Evolutionary conservation across 2,888 invertebrate genomes (phyloP), one percentile per base, ranked within the genome.

Genomic region (Pristionchus japonicus): DNA sequence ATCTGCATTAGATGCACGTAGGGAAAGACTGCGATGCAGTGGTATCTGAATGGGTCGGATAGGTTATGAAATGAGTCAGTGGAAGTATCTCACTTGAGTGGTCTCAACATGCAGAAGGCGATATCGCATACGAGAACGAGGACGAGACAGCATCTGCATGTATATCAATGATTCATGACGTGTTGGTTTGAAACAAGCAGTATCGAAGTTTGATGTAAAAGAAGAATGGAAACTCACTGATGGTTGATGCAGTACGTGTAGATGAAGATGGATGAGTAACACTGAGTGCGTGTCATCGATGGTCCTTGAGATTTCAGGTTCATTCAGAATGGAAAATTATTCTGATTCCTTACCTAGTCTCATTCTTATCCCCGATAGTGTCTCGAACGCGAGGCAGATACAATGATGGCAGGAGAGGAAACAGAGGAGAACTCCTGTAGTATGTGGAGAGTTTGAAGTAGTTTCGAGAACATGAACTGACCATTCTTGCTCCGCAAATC

Each of bases 401-500:
- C 61, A 64, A 23, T 85, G 85, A 64, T 64, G 64, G 43, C n/a
- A 85, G 40, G 85, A 40, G 85, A 85, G 85, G 23, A 85, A 85
- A 43, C 85, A 85, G 15, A 85, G 64, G 64, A 85, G 85, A 37
- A 64, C n/a, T 13, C 85, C 85, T 85, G 43, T 37, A 40, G n/a
- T n/a, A n/a, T n/a, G n/a, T n/a, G n/a, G n/a, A n/a, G n/a, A n/a
- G n/a, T n/a, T n/a, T n/a, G n/a, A n/a, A n/a, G n/a, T n/a, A n/a
- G n/a, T n/a, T n/a, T n/a, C n/a, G n/a, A 43, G 77, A 23, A 23
- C n/a, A 43, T 20, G 6, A n/a, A 6, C 52, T 70, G 13, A 86
- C 86, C 86, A 70, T 86, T 86, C 49, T 86, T 86, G 3, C 70
- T 86, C 64, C 86, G n/a, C 70, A 86, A 37, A 47, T 86, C 86